phyloP scores from a whole-genome alignment of 1,140 invertebrate species.

The Drosophila nasuta region DNA sequence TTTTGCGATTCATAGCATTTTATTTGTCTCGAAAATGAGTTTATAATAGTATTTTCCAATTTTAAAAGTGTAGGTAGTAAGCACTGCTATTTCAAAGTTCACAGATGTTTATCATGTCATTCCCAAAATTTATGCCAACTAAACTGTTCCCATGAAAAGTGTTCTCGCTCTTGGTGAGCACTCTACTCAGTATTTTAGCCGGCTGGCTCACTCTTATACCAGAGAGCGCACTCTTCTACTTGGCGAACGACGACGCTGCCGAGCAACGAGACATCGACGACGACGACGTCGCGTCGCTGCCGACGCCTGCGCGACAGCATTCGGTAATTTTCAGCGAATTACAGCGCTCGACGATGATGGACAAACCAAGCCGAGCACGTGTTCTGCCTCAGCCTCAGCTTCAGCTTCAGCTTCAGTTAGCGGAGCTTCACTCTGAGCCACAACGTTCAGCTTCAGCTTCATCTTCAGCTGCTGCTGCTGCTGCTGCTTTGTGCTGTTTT shows the following conservation, averaged over 20 bases:
- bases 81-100: no score
- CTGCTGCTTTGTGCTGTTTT: constrained; percentile 20
- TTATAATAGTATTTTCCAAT: no score
- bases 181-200: constrained; percentile 34
- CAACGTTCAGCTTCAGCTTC: constrained; percentile 5
- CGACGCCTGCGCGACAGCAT: constrained; percentile 58
- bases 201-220: constrained; percentile 21
- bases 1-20: no score
- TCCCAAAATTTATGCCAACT: not conserved
- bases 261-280: not conserved
- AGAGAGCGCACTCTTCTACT: constrained; percentile 13
- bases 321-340: constrained; percentile 69
- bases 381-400: constrained; percentile 11
- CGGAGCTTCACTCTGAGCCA: constrained; percentile 5
- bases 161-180: not conserved
- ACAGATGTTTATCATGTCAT: no score
- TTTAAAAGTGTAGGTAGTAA: no score
- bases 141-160: not conserved
- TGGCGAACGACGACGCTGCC: not conserved
- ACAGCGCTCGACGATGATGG: constrained; percentile 56
- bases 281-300: constrained; percentile 62
- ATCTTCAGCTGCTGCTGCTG: constrained; percentile 22
- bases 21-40: no score
- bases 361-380: constrained; percentile 47
- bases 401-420: constrained; percentile 10